Evolutionary conservation across 1,140 invertebrate species (phyloP).

Genomic region (Drosophila pruinosa): DNA sequence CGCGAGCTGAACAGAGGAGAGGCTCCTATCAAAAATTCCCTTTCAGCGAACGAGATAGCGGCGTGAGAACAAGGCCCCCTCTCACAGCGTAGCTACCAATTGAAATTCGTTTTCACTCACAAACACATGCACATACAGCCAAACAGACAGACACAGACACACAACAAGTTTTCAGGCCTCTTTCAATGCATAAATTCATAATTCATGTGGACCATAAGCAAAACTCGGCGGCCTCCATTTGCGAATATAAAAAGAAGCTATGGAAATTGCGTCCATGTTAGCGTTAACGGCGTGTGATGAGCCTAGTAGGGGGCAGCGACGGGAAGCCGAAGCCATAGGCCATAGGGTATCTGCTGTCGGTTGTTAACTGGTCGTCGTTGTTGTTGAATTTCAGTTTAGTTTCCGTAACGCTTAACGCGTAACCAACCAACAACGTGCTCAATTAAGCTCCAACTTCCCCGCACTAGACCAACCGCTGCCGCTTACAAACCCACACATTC

Average conservation of each 20-base stretch:
- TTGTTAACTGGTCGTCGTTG: conserved; percentile 4
- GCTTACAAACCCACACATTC: not conserved
- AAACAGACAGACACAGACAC: conserved; percentile 17
- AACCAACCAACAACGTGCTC: conserved; percentile 63
- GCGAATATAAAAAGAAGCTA: conserved; percentile 18
- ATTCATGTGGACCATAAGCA: conserved; percentile 60
- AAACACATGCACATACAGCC: conserved; percentile 11
- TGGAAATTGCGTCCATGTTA: conserved; percentile 1
- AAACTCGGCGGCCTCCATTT: conserved; percentile 32
- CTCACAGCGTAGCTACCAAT: conserved; percentile 10
- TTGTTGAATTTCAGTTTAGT: conserved; percentile 47
- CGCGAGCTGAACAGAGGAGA: conserved; percentile 10
- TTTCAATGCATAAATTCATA: conserved; percentile 81
- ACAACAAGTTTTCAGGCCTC: conserved; percentile 51
- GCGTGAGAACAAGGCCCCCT: not conserved
- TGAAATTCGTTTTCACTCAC: conserved; percentile 26
- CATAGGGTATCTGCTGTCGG: conserved; percentile 4
- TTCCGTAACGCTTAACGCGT: conserved; percentile 39
- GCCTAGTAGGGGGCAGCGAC: too few species aligned
- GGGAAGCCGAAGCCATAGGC: not conserved
- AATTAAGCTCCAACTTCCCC: conserved; percentile 58
- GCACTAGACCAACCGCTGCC: not conserved
- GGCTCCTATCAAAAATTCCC: conserved; percentile 71
- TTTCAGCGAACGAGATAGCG: conserved; percentile 54
- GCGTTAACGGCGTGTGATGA: not conserved